Evolutionary conservation across 2,113 vertebrate species (phyloP), one percentile per base, ranked within the genome.

Genomic region (Lepisosteus osseus): DNA sequence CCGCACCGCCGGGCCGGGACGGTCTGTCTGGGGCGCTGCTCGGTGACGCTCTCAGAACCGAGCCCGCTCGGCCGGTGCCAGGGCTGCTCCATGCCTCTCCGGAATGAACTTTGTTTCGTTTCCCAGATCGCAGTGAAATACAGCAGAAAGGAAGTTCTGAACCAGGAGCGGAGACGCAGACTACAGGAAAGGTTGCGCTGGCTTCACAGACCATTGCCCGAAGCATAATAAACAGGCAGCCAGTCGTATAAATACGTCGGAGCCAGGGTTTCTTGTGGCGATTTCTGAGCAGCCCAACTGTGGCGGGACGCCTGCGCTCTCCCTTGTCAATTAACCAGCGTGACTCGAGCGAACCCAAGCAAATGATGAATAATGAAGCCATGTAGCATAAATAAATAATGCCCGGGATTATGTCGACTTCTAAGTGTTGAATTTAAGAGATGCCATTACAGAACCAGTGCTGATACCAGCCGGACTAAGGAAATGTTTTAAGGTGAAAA

Each of bases 351-450:
- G 68, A 65, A 43, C 70, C 73, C 76, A 65, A 44, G 67, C 54
- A 41, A 74, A 65, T 78, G 76, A 80, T 80, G 67, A 85, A 82
- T 80, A 80, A 80, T 76, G 76, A 65, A 77, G 66, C 77, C 73
- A 64, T 59, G 61, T 66, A 42, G 45, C 77, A 74, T 83, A 82
- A 85, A 83, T 80, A 80, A 81, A 77, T 83, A 68, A 81, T 77
- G 71, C 74, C 69, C 45, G 70, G 69, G 70, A 76, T 77, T 77
- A 80, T 78, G 70, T 77, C 71, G 71, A 74, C 66, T 70, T 77
- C 67, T 70, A 69, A 71, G 73, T 76, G 78, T 74, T 79, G 73
- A 74, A 77, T 81, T 77, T 75, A 80, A 72, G 75, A 79, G 71
- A 77, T 79, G 79, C 45, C 75, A 70, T 80, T 79, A 75, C 74